Evolutionary conservation across 2,888 invertebrate species (phyloP), one percentile per base, ranked within the genome.

Genomic region (Drosophila testacea): DNA sequence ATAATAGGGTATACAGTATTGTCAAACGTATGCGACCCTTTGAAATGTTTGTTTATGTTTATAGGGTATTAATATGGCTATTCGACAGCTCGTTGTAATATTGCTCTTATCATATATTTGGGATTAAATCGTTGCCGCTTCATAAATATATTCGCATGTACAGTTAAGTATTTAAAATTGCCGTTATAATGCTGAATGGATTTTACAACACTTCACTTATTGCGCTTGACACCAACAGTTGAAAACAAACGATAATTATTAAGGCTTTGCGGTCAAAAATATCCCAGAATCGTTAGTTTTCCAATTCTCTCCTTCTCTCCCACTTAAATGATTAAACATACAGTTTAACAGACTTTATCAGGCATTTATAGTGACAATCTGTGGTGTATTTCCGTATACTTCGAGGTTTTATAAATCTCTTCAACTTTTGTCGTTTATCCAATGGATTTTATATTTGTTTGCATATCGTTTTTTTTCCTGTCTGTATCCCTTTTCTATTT

Each of bases 111-210:
- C 61, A 75, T 65, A 69, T 61, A 55, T 70, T 41, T 36, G 27
- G 48, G 73, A 73, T 73, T 73, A 72, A 72, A 38, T 57, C 46
- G 52, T 41, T 67, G 62, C 42, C 30, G 28, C 39, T 44, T 54
- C 50, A 67, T 50, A 34, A 54, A 50, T 52, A 56, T 39, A 55
- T 63, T 28, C 55, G 47, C 39, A 55, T 64, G n/a, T 52, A 16
- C 42, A 34, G 44, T 69, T 56, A 57, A 74, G 60, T 64, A 57
- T 54, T 52, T 54, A 44, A 48, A 48, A 50, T 57, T 62, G 54
- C 54, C 61, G 46, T 48, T 54, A 57, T 67, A 56, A 60, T 42
- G 34, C 46, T 36, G 6, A 56, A 57, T 46, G 42, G n/a, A 16
- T 39, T 59, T 73, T 28, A 32, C 38, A 16, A 56, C 16, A 28